Percentiles rank a stretch among this genome's conserved stretches.
phyloP scores from a whole-genome alignment of 1,140 invertebrate species.

The Drosophila repleta region DNA sequence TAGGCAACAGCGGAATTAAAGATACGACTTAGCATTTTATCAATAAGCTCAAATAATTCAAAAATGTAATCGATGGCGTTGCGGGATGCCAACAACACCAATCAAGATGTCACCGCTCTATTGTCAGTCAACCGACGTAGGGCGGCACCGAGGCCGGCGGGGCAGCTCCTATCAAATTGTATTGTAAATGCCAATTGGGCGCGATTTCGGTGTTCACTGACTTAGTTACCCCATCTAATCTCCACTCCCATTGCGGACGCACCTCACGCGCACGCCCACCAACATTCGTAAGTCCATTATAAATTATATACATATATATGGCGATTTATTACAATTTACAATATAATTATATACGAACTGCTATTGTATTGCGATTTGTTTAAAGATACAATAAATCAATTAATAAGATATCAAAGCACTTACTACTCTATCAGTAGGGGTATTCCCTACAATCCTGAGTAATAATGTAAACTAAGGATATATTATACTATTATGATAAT shows the following conservation, averaged over 20 bases:
- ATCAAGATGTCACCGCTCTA: constrained; percentile 1
- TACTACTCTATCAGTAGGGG: neutral
- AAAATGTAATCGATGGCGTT: neutral
- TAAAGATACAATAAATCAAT: constrained; percentile 37
- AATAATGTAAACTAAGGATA: neutral
- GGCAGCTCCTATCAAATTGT: constrained; percentile 35
- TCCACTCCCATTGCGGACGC: constrained; percentile 4
- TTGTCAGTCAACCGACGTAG: neutral
- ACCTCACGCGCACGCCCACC: constrained; percentile 9
- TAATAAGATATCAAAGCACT: constrained; percentile 4
- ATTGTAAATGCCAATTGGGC: constrained; percentile 25
- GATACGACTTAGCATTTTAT: constrained; percentile 65
- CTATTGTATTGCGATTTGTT: constrained; percentile 65
- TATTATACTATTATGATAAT: neutral
- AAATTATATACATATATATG: constrained; percentile 50
- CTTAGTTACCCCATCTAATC: constrained; percentile 15
- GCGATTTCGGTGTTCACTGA: neutral
- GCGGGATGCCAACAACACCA: constrained; percentile 4
- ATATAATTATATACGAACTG: constrained; percentile 47
- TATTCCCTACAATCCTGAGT: neutral
- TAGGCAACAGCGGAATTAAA: constrained; percentile 22
- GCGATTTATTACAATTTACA: constrained; percentile 70
- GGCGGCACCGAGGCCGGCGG: neutral
- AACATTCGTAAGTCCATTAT: constrained; percentile 57
- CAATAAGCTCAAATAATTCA: constrained; percentile 55